Conservation (phyloP, 1,140 invertebrate species). For the Lerema accius region DNA sequence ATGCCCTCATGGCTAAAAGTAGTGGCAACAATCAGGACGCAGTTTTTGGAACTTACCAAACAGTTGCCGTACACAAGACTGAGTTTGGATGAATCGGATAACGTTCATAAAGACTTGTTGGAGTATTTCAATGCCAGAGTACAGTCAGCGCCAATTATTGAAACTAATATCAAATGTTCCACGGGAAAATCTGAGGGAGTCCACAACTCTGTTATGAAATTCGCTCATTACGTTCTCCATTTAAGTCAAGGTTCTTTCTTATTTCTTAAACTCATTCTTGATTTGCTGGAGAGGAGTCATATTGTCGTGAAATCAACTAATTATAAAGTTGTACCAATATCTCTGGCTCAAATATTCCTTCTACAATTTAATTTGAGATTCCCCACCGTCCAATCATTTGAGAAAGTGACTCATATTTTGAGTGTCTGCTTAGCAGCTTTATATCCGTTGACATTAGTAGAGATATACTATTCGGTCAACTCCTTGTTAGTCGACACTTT, state of each 20-base stretch:
- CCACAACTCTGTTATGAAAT: conserved; percentile 87
- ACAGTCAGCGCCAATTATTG: conserved; percentile 90
- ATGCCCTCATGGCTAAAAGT: conserved; percentile 96
- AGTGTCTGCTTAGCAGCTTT: conserved; percentile 95
- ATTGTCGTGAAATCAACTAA: conserved; percentile 96
- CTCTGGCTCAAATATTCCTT: conserved; percentile 95
- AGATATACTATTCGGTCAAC: conserved; percentile 97
- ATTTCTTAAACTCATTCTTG: conserved; percentile 95
- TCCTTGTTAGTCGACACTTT: conserved; percentile 89
- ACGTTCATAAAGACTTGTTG: conserved; percentile 91
- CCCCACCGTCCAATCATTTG: conserved; percentile 94
- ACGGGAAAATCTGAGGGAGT: conserved; percentile 87
- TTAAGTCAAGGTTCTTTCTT: conserved; percentile 95
- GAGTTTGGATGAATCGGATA: conserved; percentile 89
- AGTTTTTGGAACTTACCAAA: conserved; percentile 91
- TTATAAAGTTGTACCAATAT: conserved; percentile 96
- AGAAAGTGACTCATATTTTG: conserved; percentile 93
- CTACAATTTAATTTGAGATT: conserved; percentile 97
- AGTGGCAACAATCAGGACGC: conserved; percentile 93
- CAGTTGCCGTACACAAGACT: conserved; percentile 91
- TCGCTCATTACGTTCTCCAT: conserved; percentile 92
- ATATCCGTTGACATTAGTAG: conserved; percentile 94
- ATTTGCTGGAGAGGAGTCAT: conserved; percentile 96
- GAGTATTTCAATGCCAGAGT: conserved; percentile 94
- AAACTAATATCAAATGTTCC: conserved; percentile 91